phyloP scores from a whole-genome alignment of 1,140 invertebrate species.

The Harpegnathos saltator region DNA sequence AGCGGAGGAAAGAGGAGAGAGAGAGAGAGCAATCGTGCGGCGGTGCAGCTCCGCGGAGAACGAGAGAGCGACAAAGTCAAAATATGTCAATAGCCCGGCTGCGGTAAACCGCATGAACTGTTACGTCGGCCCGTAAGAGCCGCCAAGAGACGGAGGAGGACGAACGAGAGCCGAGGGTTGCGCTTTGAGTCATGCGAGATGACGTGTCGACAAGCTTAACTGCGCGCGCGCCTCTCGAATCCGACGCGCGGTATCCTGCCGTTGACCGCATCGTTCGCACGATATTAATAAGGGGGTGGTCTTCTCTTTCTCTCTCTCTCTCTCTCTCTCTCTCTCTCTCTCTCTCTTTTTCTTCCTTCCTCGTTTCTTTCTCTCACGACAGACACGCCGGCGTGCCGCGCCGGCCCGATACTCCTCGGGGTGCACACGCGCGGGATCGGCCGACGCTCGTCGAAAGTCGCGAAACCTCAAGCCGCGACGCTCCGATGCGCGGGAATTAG shows the following conservation, averaged over 20 bases:
- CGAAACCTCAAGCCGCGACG: conserved; percentile 64
- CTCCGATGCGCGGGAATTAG: conserved; percentile 40
- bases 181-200: conserved; percentile 82
- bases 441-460: conserved; percentile 48
- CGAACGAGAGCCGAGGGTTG: conserved; percentile 63
- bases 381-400: background rate
- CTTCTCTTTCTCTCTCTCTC: conserved; percentile 41
- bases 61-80: conserved; percentile 79
- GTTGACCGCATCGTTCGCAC: conserved; percentile 56
- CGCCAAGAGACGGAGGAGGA: background rate
- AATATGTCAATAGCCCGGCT: conserved; percentile 83
- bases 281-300: conserved; percentile 52
- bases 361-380: background rate
- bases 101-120: conserved; percentile 81
- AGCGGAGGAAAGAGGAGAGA: background rate
- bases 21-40: background rate
- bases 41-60: background rate
- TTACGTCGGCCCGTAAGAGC: conserved; percentile 63
- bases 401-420: background rate
- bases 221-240: conserved; percentile 15
- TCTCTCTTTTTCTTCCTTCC: too few species aligned
- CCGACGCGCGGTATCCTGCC: conserved; percentile 43
- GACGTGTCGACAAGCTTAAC: conserved; percentile 82
- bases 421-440: background rate
- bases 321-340: too few species aligned